These are phyloP conservation scores for Auanema freiburgensis DNA, from an alignment of 2,888 invertebrate genomes.

Conservation along the genomic window DNA sequence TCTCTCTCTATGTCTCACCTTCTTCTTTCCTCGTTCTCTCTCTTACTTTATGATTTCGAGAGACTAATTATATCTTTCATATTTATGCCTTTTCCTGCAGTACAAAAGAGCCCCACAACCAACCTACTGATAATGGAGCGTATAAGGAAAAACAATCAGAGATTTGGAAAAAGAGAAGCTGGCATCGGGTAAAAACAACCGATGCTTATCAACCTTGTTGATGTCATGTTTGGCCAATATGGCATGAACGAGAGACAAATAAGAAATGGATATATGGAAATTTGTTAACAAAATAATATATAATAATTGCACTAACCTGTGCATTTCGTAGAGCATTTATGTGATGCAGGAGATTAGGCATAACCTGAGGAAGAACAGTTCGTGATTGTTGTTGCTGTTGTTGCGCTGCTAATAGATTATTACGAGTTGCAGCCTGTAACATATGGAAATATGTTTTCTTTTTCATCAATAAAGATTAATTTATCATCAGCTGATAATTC, in stretches of 20 bases:
- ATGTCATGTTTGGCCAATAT: no score
- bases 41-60: neutral
- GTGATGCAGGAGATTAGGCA: slow-evolving; percentile 43
- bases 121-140: no score
- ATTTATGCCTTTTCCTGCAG: no score
- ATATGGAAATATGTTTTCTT: slow-evolving; percentile 2
- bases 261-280: no score
- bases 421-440: slow-evolving; percentile 18
- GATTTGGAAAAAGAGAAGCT: no score
- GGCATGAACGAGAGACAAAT: no score
- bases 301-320: slow-evolving; percentile 25
- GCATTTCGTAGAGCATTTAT: slow-evolving; percentile 35
- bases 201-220: no score
- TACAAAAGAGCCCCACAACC: no score
- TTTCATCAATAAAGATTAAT: neutral
- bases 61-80: no score
- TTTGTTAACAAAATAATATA: no score
- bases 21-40: neutral
- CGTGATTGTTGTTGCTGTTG: slow-evolving; percentile 9
- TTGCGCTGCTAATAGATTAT: slow-evolving; percentile 13
- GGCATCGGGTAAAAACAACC: no score
- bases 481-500: slow-evolving; percentile 2
- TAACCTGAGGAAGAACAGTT: slow-evolving; percentile 24
- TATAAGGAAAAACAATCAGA: no score
- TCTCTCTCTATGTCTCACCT: slow-evolving; percentile 4